These are phyloP conservation scores for Lithophane semibrunnea DNA, from an alignment of 2,888 invertebrate genomes.

Conservation along the genomic window DNA sequence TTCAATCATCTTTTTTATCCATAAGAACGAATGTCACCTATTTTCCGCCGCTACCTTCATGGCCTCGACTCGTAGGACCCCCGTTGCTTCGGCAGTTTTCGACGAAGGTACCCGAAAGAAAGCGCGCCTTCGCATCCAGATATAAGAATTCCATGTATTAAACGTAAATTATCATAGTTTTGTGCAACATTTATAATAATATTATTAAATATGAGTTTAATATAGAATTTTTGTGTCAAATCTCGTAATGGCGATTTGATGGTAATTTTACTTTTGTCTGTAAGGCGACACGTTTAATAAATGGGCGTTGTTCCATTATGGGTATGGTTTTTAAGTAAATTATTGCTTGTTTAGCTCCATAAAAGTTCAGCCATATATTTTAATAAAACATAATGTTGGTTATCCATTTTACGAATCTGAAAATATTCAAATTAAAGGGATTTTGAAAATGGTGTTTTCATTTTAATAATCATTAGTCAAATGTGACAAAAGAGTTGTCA, in stretches of 20 bases:
- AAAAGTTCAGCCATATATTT: constrained; percentile 27
- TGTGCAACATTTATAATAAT: constrained; percentile 56
- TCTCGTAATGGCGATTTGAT: constrained; percentile 55
- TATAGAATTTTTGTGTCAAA: constrained; percentile 52
- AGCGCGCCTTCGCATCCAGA: constrained; percentile 69
- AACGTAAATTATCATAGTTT: constrained; percentile 61
- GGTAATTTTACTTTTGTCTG: constrained; percentile 61
- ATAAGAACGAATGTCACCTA: background rate
- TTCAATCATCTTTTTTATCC: background rate
- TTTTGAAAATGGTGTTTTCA: background rate
- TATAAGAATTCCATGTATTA: constrained; percentile 46
- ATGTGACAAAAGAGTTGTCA: constrained; percentile 4
- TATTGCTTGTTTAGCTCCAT: constrained; percentile 47
- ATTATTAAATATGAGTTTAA: constrained; percentile 43
- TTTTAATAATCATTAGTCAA: background rate
- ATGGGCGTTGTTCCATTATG: constrained; percentile 40
- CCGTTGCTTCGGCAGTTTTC: constrained; percentile 77
- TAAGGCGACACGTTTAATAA: constrained; percentile 45
- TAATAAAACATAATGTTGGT: constrained; percentile 4
- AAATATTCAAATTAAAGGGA: background rate
- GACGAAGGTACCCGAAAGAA: constrained; percentile 71
- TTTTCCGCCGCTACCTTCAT: constrained; percentile 60
- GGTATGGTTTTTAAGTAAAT: constrained; percentile 43
- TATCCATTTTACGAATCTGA: background rate
- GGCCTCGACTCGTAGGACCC: constrained; percentile 71